Evolutionary conservation across 2,113 vertebrate genomes (phyloP), one percentile per base, ranked within the genome.

Genomic region (Ammospiza nelsoni): DNA sequence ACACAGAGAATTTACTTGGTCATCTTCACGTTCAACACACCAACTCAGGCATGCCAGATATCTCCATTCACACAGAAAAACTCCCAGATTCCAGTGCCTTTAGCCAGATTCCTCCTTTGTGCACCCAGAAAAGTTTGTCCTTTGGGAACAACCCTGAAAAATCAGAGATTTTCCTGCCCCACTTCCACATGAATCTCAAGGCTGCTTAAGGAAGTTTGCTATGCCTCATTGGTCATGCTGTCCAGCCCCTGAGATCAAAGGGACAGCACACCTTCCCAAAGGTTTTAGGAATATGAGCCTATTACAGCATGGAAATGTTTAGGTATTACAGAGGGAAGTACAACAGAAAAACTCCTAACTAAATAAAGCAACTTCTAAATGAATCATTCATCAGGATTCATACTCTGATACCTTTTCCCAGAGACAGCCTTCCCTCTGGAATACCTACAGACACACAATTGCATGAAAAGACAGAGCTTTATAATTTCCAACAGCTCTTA

Each of bases 331-430:
- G 59, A 90, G 46, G 22, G 51, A 86, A 74, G 72, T 54, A 88
- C 39, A 85, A 90, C 41, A 78, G 63, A 59, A 73, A 73, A 89
- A 82, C 33, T 80, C 66, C 52, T 49, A 33, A 71, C 67, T 93
- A 87, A 92, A 95, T 75, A 91, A 95, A 92, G 51, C 46, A 69
- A 92, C 49, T 89, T 58, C 23, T 23, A 87, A 96, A 89, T 91
- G 35, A 95, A 92, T 92, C 91, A 92, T 92, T 87, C 87, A 87
- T 84, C 87, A 89, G 43, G 73, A 62, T 72, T 94, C 78, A 54
- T 58, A 49, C 21, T 41, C 69, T n/a, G 68, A 75, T 86, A 58
- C n/a, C 69, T 95, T 77, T 41, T 96, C 74, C 66, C 6, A 1
- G 74, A 82, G 73, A 79, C 58, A 91, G 62, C 17, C 37, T 81